These are phyloP conservation scores for Gerris lacustris DNA, from an alignment of 2,888 invertebrate species.

Conservation along the genomic window DNA sequence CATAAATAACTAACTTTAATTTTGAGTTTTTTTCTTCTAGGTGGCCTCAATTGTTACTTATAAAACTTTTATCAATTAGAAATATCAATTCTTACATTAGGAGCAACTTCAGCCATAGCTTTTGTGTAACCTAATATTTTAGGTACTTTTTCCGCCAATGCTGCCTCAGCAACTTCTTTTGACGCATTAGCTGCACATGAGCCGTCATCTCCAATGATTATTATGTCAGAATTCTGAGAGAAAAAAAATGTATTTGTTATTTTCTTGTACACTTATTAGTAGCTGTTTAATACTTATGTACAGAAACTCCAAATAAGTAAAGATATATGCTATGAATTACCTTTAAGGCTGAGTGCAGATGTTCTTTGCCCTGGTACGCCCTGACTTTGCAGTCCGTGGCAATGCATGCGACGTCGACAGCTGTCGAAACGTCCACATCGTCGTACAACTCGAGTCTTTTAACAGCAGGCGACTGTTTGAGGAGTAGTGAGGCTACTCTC, in stretches of 20 bases:
- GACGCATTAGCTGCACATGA: constrained; percentile 12
- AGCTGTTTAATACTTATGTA: too few species aligned
- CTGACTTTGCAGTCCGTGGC: constrained; percentile 22
- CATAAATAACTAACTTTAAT: too few species aligned
- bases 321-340: not conserved
- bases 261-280: too few species aligned
- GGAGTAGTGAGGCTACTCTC: constrained; percentile 18
- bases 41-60: too few species aligned
- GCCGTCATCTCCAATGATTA: constrained; percentile 22
- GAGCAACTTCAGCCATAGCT: constrained; percentile 21
- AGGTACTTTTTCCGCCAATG: constrained; percentile 14
- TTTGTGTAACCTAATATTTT: constrained; percentile 23
- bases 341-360: constrained; percentile 12
- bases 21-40: too few species aligned
- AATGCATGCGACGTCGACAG: constrained; percentile 18
- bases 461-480: constrained; percentile 21
- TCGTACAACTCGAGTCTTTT: constrained; percentile 23
- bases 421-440: constrained; percentile 18
- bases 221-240: constrained; percentile 22
- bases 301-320: too few species aligned
- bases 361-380: constrained; percentile 17
- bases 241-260: too few species aligned
- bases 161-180: constrained; percentile 9
- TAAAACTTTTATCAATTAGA: too few species aligned
- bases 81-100: constrained; percentile 18